phyloP scores from a whole-genome alignment of 23 tunicate genomes.

The Halocynthia aurantium region DNA sequence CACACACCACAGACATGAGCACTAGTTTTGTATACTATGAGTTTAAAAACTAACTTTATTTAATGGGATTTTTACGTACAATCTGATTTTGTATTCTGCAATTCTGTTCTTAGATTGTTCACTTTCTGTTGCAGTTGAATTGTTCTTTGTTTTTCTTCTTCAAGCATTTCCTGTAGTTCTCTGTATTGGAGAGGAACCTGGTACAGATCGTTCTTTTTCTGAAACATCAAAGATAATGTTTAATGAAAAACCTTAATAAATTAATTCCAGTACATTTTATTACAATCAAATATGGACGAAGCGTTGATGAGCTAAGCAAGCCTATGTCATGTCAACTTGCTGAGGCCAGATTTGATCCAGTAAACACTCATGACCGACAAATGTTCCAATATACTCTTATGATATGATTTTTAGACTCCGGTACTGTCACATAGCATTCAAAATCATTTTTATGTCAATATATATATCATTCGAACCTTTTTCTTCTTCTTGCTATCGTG shows the following conservation, averaged over 20 bases:
- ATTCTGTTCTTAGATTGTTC: conserved; percentile 55
- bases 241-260: neutral
- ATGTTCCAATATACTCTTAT: no score
- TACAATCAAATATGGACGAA: no score
- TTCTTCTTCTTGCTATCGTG: conserved; percentile 67
- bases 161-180: conserved; percentile 68
- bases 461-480: conserved; percentile 14
- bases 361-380: no score
- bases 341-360: no score
- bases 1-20: neutral
- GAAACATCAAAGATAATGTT: neutral
- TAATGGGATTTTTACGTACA: conserved; percentile 17
- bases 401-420: no score
- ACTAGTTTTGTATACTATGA: neutral
- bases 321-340: no score
- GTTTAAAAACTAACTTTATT: conserved; percentile 5
- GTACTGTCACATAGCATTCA: no score
- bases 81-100: conserved; percentile 63
- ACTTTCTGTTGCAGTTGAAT: conserved; percentile 81
- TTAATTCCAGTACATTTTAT: no score
- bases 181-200: conserved; percentile 91
- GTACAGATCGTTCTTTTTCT: conserved; percentile 69
- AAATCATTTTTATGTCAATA: no score
- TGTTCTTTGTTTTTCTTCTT: conserved; percentile 72
- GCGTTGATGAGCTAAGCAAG: no score